Conservation (phyloP, 1,140 invertebrate genomes). For the Conus betulinus region DNA sequence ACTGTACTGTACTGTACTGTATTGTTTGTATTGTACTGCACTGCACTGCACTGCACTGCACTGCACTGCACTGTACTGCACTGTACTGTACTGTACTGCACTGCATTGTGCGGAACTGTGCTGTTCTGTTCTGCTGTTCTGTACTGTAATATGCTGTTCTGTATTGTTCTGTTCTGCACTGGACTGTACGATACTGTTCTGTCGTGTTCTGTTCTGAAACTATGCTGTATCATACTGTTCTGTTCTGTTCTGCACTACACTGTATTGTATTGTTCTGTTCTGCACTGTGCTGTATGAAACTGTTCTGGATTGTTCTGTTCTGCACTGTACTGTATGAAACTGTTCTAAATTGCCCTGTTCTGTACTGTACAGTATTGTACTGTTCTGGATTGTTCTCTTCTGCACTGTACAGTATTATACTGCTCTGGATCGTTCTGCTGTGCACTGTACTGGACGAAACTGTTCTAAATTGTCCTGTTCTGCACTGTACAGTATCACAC, state of each 20-base stretch:
- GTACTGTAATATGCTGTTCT: neutral
- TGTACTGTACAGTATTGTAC: neutral
- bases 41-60: neutral
- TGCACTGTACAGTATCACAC: neutral
- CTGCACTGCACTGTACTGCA: neutral
- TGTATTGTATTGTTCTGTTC: neutral
- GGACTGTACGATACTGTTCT: neutral
- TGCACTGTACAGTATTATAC: neutral
- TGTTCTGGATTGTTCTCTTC: neutral
- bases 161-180: neutral
- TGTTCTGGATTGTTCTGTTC: neutral
- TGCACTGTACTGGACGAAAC: neutral
- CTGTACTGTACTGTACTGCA: neutral
- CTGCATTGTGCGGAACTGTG: neutral
- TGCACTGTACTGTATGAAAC: neutral
- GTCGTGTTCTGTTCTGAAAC: neutral
- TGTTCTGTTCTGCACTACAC: neutral
- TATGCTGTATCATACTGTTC: neutral
- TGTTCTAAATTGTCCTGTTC: neutral
- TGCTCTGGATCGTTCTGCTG: neutral
- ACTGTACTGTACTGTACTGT: constrained; percentile 15
- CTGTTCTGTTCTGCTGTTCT: neutral
- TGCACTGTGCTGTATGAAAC: neutral
- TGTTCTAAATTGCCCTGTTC: neutral
- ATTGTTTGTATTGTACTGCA: neutral